Conservation (phyloP, 2,113 vertebrate genomes). For the Brachyistius frenatus region DNA sequence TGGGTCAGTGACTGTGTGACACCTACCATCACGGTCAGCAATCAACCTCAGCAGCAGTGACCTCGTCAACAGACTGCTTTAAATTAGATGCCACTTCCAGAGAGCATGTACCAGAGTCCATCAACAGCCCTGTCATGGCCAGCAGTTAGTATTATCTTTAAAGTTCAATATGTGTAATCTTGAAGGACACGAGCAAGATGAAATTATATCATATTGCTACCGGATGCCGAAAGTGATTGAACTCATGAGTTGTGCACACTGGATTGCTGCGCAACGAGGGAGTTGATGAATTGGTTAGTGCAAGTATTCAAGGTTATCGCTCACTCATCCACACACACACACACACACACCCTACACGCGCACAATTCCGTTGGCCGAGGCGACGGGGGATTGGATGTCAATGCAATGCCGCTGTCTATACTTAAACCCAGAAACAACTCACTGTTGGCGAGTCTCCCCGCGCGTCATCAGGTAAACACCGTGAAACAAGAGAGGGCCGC, state of each 20-base stretch:
- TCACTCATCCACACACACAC: conserved; percentile 7
- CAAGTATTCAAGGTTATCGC: conserved; percentile 59
- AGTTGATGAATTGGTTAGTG: conserved; percentile 57
- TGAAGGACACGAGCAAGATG: conserved; percentile 50
- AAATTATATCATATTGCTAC: conserved; percentile 40
- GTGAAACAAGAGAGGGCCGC: conserved; percentile 43
- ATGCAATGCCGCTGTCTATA: conserved; percentile 25
- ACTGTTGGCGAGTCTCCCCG: background rate
- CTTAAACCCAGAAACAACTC: conserved; percentile 34
- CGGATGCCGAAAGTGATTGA: conserved; percentile 37
- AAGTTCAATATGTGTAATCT: conserved; percentile 59
- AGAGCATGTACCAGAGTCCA: conserved; percentile 31
- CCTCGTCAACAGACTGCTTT: conserved; percentile 46
- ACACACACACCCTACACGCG: conserved; percentile 8
- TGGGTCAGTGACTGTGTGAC: conserved; percentile 14
- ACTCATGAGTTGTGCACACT: conserved; percentile 38
- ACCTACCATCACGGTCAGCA: conserved; percentile 39
- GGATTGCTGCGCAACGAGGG: conserved; percentile 28
- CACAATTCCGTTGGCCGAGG: conserved; percentile 9
- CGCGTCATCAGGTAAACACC: conserved; percentile 54
- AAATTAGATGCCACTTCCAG: conserved; percentile 44
- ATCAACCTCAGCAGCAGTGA: conserved; percentile 22
- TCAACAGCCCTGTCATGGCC: conserved; percentile 50
- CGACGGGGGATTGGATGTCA: conserved; percentile 59
- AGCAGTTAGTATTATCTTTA: conserved; percentile 66